A percentile compares a stretch with the other conserved stretches of the same genome.
Conservation (phyloP, 2,797 vertebrate genomes). For the Parauchenoglanis ngamensis region DNA sequence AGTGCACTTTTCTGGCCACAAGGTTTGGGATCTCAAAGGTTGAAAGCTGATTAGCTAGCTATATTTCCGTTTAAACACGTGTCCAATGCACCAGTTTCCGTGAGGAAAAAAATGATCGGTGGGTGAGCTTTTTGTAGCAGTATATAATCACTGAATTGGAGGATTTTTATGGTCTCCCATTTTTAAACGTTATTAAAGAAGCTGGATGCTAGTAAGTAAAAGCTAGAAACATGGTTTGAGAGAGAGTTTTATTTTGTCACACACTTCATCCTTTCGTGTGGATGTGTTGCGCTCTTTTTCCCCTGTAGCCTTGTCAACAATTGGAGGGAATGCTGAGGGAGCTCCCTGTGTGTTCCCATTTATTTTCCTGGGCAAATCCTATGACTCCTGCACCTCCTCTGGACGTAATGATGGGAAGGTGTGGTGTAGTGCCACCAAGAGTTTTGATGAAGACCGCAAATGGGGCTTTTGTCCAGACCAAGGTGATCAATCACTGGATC, state of each 20-base stretch:
- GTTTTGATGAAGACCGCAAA: constrained; percentile 93
- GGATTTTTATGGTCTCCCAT: background rate
- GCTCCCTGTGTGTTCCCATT: constrained; percentile 93
- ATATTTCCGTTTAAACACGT: background rate
- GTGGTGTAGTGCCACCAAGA: constrained; percentile 88
- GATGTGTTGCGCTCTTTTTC: background rate
- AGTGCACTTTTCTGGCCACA: background rate
- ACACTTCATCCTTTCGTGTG: background rate
- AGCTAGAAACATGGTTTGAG: background rate
- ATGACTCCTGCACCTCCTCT: constrained; percentile 85
- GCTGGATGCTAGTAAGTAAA: background rate
- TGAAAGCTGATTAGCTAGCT: background rate
- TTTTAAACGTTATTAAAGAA: background rate
- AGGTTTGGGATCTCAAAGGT: background rate
- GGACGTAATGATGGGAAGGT: constrained; percentile 92
- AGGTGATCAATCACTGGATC: constrained; percentile 73
- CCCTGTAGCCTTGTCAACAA: constrained; percentile 88
- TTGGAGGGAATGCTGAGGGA: constrained; percentile 92
- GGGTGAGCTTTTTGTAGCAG: background rate
- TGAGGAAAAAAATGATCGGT: background rate
- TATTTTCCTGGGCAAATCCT: constrained; percentile 87
- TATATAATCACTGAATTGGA: too few relatives aligned
- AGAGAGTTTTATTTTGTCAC: background rate
- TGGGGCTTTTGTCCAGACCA: constrained; percentile 98
- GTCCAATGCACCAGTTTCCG: background rate